These are phyloP conservation scores for Tyrannus savana DNA, from an alignment of 2,113 vertebrate genomes.

Conservation along the genomic window DNA sequence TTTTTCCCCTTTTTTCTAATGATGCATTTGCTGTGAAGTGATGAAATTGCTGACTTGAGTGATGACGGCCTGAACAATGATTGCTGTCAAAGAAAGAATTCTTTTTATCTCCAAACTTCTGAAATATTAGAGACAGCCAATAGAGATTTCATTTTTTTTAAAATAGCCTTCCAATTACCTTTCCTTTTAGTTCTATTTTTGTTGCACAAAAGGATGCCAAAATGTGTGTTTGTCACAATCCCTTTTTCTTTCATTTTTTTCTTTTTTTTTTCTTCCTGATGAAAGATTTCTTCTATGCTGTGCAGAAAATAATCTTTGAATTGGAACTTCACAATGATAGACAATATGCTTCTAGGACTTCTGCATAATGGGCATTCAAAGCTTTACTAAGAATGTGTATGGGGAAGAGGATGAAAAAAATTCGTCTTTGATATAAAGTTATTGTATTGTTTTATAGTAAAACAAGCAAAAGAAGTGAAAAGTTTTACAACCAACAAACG, in stretches of 20 bases:
- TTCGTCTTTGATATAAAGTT: background rate
- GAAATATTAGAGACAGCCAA: constrained; percentile 42
- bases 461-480: background rate
- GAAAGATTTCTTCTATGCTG: background rate
- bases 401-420: background rate
- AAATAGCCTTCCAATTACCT: constrained; percentile 5
- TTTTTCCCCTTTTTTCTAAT: background rate
- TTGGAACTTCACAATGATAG: background rate
- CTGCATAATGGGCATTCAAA: background rate
- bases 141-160: background rate
- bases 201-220: background rate
- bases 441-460: background rate
- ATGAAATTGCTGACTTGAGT: constrained; percentile 49
- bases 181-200: constrained; percentile 27
- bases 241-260: background rate
- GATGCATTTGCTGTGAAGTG: background rate
- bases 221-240: background rate
- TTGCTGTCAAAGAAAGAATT: constrained; percentile 39
- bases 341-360: background rate
- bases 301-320: background rate
- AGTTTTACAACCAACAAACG: background rate
- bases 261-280: background rate
- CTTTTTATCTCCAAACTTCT: constrained; percentile 34
- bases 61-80: constrained; percentile 35
- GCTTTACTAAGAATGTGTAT: background rate